A percentile compares a stretch with the other conserved stretches of the same genome.
Conservation (phyloP, 2,888 invertebrate genomes). For the Watsonalla binaria region DNA sequence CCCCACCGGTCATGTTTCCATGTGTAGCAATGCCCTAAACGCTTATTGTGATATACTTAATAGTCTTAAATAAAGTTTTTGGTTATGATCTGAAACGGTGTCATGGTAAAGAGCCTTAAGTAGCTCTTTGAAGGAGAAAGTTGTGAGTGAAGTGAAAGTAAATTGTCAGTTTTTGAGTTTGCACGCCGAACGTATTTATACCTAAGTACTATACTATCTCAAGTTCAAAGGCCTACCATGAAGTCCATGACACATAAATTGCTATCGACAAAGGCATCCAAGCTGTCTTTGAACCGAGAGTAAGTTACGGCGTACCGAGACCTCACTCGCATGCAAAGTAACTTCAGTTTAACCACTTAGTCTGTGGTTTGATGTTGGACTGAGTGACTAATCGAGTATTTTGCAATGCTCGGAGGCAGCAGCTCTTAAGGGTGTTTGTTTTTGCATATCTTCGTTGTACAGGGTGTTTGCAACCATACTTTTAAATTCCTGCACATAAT, state of each 20-base stretch:
- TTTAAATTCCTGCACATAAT: constrained; percentile 5
- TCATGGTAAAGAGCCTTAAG: too few relatives aligned
- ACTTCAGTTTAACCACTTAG: constrained; percentile 14
- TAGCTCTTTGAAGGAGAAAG: too few relatives aligned
- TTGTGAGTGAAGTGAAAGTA: not conserved
- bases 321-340: constrained; percentile 39
- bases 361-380: constrained; percentile 4
- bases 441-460: too few relatives aligned
- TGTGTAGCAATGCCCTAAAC: too few relatives aligned
- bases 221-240: constrained; percentile 24
- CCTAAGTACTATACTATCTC: not conserved
- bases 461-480: constrained; percentile 1
- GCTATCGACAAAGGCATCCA: constrained; percentile 40
- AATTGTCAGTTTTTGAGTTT: too few relatives aligned
- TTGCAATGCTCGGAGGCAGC: constrained; percentile 22
- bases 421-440: constrained; percentile 1
- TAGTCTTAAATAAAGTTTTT: too few relatives aligned
- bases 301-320: constrained; percentile 12
- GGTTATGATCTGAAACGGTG: too few relatives aligned
- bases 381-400: constrained; percentile 43
- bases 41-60: too few relatives aligned
- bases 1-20: too few relatives aligned
- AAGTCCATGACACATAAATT: constrained; percentile 48
- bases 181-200: not conserved
- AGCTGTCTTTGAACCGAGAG: constrained; percentile 34